A percentile compares a stretch with the other conserved stretches of the same genome.
Conservation (phyloP, 2,888 invertebrate genomes). For the Nemapogon koenigi region DNA sequence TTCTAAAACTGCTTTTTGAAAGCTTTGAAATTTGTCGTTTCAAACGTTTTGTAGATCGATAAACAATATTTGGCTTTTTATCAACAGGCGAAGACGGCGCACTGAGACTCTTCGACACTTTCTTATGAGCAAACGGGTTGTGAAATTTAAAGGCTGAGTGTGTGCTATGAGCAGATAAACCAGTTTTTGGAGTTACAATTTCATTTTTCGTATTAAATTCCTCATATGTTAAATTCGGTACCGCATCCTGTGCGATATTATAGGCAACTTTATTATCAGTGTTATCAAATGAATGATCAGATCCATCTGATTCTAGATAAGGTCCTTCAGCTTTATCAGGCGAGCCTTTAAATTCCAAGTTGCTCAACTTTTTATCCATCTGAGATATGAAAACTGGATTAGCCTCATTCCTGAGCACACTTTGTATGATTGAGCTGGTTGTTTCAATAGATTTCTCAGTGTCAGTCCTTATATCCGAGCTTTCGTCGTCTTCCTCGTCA, state of each 20-base stretch:
- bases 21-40: conserved; percentile 44
- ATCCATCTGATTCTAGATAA: conserved; percentile 1
- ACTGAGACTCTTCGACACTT: conserved; percentile 43
- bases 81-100: conserved; percentile 53
- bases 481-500: conserved; percentile 49
- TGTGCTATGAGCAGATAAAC: conserved; percentile 4
- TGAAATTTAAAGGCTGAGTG: conserved; percentile 31
- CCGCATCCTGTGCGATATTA: conserved; percentile 14
- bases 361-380: conserved; percentile 40
- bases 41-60: conserved; percentile 49
- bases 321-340: conserved; percentile 17
- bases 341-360: conserved; percentile 23
- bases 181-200: conserved; percentile 11
- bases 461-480: conserved; percentile 53
- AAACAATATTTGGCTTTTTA: conserved; percentile 38
- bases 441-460: conserved; percentile 55
- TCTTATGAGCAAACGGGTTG: conserved; percentile 49
- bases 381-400: conserved; percentile 34
- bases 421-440: conserved; percentile 63
- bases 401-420: conserved; percentile 45
- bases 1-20: conserved; percentile 53
- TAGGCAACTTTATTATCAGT: neutral
- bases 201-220: conserved; percentile 5
- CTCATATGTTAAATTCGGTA: conserved; percentile 7
- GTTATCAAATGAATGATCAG: too few relatives aligned